Percentiles rank a stretch among this genome's conserved stretches.
Evolutionary conservation across 1,140 invertebrate species (phyloP).

Genomic region (Bursaphelenchus mucronatus): DNA sequence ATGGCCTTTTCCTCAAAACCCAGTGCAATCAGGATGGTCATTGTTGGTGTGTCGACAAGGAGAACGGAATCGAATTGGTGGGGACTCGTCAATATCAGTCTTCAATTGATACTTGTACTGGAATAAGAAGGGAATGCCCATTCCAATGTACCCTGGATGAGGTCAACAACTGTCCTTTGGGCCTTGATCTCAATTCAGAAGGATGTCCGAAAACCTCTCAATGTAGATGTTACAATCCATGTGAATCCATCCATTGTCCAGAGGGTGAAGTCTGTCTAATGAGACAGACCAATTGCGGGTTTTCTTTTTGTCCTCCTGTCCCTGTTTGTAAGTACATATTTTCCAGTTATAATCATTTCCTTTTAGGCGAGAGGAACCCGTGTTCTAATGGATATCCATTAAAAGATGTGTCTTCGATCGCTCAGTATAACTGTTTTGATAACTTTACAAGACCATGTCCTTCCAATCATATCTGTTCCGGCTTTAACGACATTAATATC

Average conservation of each 20-base stretch:
- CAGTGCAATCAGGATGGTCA: slow-evolving; percentile 42
- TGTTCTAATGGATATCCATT: slow-evolving; percentile 13
- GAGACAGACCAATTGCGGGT: slow-evolving; percentile 23
- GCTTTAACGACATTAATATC: slow-evolving; percentile 29
- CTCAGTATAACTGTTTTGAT: slow-evolving; percentile 40
- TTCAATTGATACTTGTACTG: slow-evolving; percentile 17
- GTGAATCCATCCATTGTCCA: slow-evolving; percentile 47
- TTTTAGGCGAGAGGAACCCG: slow-evolving; percentile 19
- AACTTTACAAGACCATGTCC: slow-evolving; percentile 33
- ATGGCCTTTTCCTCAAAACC: slow-evolving; percentile 29
- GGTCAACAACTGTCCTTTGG: slow-evolving; percentile 43
- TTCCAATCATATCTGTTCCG: slow-evolving; percentile 38
- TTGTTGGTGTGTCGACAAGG: slow-evolving; percentile 45
- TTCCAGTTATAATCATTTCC: slow-evolving; percentile 38
- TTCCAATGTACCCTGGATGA: slow-evolving; percentile 30
- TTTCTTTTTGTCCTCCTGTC: slow-evolving; percentile 14
- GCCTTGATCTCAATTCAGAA: slow-evolving; percentile 41
- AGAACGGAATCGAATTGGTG: slow-evolving; percentile 37
- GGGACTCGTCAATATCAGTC: slow-evolving; percentile 37
- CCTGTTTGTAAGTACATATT: slow-evolving; percentile 29
- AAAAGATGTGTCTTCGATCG: slow-evolving; percentile 28
- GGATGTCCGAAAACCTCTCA: slow-evolving; percentile 49
- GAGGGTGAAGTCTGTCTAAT: slow-evolving; percentile 36
- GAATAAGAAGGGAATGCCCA: slow-evolving; percentile 25
- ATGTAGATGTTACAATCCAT: slow-evolving; percentile 48